A percentile compares a stretch with the other conserved stretches of the same genome.
These are phyloP conservation scores for Fragariocoptes setiger DNA, from an alignment of 1,140 invertebrate species.

Conservation along the genomic window DNA sequence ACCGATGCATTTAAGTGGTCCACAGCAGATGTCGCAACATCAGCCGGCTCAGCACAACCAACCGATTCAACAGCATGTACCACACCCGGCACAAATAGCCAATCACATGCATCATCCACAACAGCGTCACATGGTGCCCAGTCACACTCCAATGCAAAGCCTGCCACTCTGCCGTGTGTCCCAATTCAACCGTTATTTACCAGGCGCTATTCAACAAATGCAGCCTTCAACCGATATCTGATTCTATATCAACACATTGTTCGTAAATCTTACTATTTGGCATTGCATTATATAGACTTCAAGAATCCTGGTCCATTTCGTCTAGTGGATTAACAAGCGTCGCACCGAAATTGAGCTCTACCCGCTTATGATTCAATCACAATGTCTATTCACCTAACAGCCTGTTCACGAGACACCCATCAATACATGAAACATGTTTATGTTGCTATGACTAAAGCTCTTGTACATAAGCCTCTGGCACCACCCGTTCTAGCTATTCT, in stretches of 20 bases:
- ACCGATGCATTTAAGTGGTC: slow-evolving; percentile 6
- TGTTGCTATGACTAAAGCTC: background rate
- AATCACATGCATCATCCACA: too few species aligned
- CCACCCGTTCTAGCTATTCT: background rate
- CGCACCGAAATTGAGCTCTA: slow-evolving; percentile 75
- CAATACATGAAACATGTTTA: slow-evolving; percentile 16
- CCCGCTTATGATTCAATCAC: slow-evolving; percentile 89
- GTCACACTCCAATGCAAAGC: too few species aligned
- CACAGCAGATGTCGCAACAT: slow-evolving; percentile 4
- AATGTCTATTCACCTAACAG: slow-evolving; percentile 67
- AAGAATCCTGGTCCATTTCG: slow-evolving; percentile 70
- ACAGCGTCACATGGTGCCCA: too few species aligned
- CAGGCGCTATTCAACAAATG: slow-evolving; percentile 71
- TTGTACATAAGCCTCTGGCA: slow-evolving; percentile 11
- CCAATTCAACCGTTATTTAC: slow-evolving; percentile 74
- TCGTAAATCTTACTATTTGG: slow-evolving; percentile 93
- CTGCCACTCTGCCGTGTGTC: slow-evolving; percentile 18
- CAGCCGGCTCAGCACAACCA: too few species aligned
- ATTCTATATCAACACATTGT: slow-evolving; percentile 89
- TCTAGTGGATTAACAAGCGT: slow-evolving; percentile 88
- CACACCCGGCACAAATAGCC: too few species aligned
- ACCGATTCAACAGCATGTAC: background rate
- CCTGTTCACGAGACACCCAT: slow-evolving; percentile 42
- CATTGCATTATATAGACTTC: slow-evolving; percentile 84
- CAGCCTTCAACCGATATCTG: slow-evolving; percentile 79